Evolutionary conservation across 2,797 vertebrate genomes (phyloP).

Genomic region (Leuciscus waleckii): DNA sequence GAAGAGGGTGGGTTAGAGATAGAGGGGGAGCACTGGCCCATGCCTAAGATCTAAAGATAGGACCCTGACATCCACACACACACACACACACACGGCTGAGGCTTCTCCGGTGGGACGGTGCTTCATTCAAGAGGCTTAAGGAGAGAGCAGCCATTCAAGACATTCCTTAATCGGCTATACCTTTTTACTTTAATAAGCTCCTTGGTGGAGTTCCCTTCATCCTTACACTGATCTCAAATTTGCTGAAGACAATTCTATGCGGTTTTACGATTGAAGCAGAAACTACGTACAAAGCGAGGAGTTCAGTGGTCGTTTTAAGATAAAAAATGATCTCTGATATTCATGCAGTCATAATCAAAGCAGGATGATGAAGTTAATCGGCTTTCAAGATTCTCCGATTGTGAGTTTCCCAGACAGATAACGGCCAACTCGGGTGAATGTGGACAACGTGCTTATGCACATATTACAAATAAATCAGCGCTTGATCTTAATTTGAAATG

Average conservation of each 20-base stretch:
- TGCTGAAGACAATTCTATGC: neutral
- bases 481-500: slow-evolving; percentile 11
- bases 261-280: neutral
- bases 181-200: slow-evolving; percentile 53
- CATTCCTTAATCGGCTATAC: slow-evolving; percentile 51
- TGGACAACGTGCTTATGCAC: neutral
- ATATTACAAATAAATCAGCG: neutral
- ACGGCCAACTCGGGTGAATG: neutral
- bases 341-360: neutral
- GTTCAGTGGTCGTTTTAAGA: neutral
- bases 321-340: neutral
- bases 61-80: slow-evolving; percentile 56
- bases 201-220: slow-evolving; percentile 19
- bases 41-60: slow-evolving; percentile 71
- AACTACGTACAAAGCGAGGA: neutral
- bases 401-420: neutral
- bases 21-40: slow-evolving; percentile 52
- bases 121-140: slow-evolving; percentile 55
- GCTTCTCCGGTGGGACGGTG: slow-evolving; percentile 49
- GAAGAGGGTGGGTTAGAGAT: slow-evolving; percentile 60
- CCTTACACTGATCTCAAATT: neutral
- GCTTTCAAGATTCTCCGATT: neutral
- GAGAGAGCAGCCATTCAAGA: slow-evolving; percentile 47
- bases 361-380: neutral
- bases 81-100: slow-evolving; percentile 32